A percentile compares a stretch with the other conserved stretches of the same genome.
phyloP scores from a whole-genome alignment of 2,797 vertebrate genomes.

The Rhinella marina region DNA sequence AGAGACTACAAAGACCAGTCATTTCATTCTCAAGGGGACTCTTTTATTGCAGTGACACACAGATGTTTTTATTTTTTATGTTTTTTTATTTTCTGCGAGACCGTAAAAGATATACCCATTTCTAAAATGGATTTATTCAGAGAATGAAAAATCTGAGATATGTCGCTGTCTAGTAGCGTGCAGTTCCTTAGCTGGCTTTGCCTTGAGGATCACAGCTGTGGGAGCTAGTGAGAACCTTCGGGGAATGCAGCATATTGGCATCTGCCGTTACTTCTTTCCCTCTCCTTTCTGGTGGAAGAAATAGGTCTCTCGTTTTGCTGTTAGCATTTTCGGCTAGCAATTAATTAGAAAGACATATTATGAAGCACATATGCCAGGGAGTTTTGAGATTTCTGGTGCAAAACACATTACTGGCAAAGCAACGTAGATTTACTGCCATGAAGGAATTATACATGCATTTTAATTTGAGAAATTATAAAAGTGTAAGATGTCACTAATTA shows the following conservation, averaged over 20 bases:
- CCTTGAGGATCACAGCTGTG: slow-evolving; percentile 52
- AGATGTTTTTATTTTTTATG: background rate
- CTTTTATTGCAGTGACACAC: slow-evolving; percentile 4
- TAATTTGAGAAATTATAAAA: slow-evolving; percentile 53
- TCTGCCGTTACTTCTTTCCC: slow-evolving; percentile 40
- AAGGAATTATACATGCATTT: slow-evolving; percentile 55
- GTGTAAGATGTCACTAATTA: slow-evolving; percentile 56
- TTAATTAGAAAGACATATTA: slow-evolving; percentile 60
- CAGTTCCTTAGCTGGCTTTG: slow-evolving; percentile 21
- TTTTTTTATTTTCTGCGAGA: too few species aligned
- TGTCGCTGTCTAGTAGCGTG: slow-evolving; percentile 16
- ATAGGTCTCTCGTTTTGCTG: slow-evolving; percentile 51
- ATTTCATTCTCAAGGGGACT: slow-evolving; percentile 39
- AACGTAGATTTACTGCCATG: slow-evolving; percentile 45
- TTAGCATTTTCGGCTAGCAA: slow-evolving; percentile 56
- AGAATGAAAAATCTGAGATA: background rate
- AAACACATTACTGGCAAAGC: slow-evolving; percentile 53
- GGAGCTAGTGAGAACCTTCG: slow-evolving; percentile 29
- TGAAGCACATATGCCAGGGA: slow-evolving; percentile 58
- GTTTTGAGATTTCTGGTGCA: slow-evolving; percentile 50
- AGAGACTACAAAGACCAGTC: slow-evolving; percentile 49
- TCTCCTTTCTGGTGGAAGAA: slow-evolving; percentile 58
- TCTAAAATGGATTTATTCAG: slow-evolving; percentile 25
- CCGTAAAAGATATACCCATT: background rate
- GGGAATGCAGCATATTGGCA: slow-evolving; percentile 52